Base-by-base conservation (phyloP, 2,888 invertebrate genomes). In the Caenorhabditis sp. region DNA sequence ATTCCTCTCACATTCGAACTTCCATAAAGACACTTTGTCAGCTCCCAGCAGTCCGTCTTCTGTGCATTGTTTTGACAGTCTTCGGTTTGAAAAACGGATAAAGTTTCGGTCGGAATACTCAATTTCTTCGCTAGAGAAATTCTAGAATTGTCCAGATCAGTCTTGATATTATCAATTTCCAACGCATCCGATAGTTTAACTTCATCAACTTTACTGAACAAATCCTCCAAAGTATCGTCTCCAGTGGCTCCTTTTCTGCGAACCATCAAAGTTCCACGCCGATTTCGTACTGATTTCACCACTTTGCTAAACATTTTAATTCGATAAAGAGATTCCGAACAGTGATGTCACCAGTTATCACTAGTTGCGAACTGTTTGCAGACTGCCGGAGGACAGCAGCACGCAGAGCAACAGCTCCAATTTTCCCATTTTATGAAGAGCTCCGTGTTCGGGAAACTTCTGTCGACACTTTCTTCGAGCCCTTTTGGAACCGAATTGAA, bases 341-440 rank as follows among this genome's bases (percentile, higher is more conserved):
- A 11, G 24, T 7, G 13, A 15, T 9, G 32, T 24, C 11, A 65
- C 73, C 74, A 74, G 39, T 56, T 66, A 7, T 53, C 50, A 35
- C 17, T 41, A 2, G 61, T 63, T 15, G 50, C 58, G 41, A 63
- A 63, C 43, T 50, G 35, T 26, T 45, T 50, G 48, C 75, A 75
- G 9, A 68, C 45, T 1, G 53, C 20, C 37, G 52, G 43, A 15
- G 75, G 66, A 50, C 75, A 75, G 35, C 75, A 75, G 55, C 75
- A 75, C 8, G 68, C 70, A 20, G 75, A 75, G 30, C 75, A 75
- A 27, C 75, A 75, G 22, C 75, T 62, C 75, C 75, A 75, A 0
- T 58, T 20, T n/a, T 45, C 27, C 75, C 75, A 75, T 39, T 56
- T 52, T 5, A 75, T 41, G 20, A 75, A 70, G 4, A 75, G 17